Evolutionary conservation across 1,140 invertebrate species (phyloP).

Genomic region (Leptopilina boulardi): DNA sequence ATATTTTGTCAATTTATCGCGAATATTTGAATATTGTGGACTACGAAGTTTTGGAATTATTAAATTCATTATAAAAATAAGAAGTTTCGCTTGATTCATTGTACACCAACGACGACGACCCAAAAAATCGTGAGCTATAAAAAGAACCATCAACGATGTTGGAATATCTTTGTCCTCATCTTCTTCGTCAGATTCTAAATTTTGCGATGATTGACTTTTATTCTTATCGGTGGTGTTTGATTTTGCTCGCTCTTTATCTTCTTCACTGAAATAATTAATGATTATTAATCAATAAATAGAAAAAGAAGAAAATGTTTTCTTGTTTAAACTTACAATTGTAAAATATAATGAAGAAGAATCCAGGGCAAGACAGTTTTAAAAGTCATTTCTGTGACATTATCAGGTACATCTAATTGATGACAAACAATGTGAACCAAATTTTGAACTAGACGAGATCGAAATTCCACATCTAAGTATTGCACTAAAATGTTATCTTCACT

Average conservation of each 20-base stretch:
- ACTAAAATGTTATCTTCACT: conserved; percentile 75
- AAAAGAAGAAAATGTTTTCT: neutral
- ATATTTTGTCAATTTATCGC: conserved; percentile 82
- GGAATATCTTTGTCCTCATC: conserved; percentile 82
- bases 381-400: conserved; percentile 80
- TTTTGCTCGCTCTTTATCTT: conserved; percentile 75
- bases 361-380: conserved; percentile 86
- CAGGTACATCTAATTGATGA: conserved; percentile 83
- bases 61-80: conserved; percentile 86
- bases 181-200: conserved; percentile 73
- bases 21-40: conserved; percentile 72
- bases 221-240: conserved; percentile 58
- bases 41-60: conserved; percentile 82
- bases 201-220: conserved; percentile 60
- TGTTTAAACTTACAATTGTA: conserved; percentile 82
- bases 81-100: conserved; percentile 83
- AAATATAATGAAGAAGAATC: conserved; percentile 88
- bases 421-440: conserved; percentile 85
- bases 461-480: conserved; percentile 75
- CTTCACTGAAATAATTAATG: conserved; percentile 63
- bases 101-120: conserved; percentile 87
- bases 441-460: conserved; percentile 81
- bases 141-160: conserved; percentile 86
- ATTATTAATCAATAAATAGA: neutral
- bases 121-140: conserved; percentile 90